Evolutionary conservation across 1,140 invertebrate genomes (phyloP), one percentile per base, ranked within the genome.

Genomic region (Colletes latitarsis): DNA sequence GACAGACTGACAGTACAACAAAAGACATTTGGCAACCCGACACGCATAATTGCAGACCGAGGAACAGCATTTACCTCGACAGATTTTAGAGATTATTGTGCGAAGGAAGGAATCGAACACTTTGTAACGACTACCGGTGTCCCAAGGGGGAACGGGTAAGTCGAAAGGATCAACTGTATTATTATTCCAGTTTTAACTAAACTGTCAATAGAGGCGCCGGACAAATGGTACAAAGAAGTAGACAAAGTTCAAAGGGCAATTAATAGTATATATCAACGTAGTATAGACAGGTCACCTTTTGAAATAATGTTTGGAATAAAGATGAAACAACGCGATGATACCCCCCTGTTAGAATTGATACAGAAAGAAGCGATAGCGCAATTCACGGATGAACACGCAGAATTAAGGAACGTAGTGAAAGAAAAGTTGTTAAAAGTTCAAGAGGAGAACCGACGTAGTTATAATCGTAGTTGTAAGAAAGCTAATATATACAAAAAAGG

Each of bases 221-320:
- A 17, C 2, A 46, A 49, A 3, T 60, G 68, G 9, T 57, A 70
- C 21, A 39, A 41, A 21, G 3, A 60, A 5, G 57, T 72, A 12
- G 14, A 58, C 12, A 62, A 49, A 9, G 55, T 72, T 0, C 57
- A 72, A 21, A 5, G 30, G 5, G 8, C 6, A 1, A 60, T 58
- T 4, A 72, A 72, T 53, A 69, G 67, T 53, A 69, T 8, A 6
- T 69, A 30, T 12, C 67, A 69, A 14, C 55, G 89, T 77, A 89
- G 88, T 68, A 89, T 89, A 6, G 80, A 72, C 4, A 86, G 39
- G 0, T 84, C 90, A n/a, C 91, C 90, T 41, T 92, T 91, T 81
- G 72, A 90, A 60, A 9, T 92, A 19, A 64, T 92, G 19, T 77
- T 86, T 57, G 90, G 90, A 6, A 77, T 85, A 17, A 84, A 90